These are phyloP conservation scores for Wasmannia auropunctata DNA, from an alignment of 1,140 invertebrate genomes.

Conservation along the genomic window DNA sequence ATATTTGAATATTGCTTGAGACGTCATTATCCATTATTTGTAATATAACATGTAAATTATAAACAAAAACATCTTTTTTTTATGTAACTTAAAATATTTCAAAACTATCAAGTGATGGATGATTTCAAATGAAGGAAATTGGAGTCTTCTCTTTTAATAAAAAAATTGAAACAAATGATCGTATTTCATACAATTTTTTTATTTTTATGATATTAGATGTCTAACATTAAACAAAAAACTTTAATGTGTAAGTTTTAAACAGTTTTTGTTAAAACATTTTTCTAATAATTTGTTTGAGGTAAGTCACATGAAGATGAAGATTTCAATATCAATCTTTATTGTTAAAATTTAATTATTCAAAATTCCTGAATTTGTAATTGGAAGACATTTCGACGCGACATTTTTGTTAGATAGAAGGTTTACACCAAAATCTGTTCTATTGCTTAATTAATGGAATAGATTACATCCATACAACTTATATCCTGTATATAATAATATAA, in stretches of 20 bases:
- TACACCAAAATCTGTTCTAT: not conserved
- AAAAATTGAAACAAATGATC: not conserved
- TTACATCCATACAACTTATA: not conserved
- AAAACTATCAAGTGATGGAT: not conserved
- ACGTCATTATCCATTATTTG: not conserved
- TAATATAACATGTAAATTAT: conserved; percentile 11
- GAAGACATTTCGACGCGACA: not conserved
- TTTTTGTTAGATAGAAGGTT: not conserved
- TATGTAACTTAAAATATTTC: not conserved
- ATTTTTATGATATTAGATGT: not conserved
- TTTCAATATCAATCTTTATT: no score
- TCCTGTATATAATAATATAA: conserved; percentile 4
- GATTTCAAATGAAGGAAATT: not conserved
- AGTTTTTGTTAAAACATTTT: not conserved
- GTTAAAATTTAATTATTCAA: not conserved
- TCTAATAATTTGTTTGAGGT: not conserved
- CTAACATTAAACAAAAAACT: not conserved
- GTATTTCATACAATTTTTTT: not conserved
- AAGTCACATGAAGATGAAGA: no score
- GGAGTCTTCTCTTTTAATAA: not conserved
- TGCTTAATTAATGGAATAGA: not conserved
- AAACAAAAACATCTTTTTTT: not conserved
- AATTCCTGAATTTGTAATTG: conserved; percentile 6
- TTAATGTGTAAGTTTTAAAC: not conserved
- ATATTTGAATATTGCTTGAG: not conserved